These are phyloP conservation scores for Amphipyra tragopoginis DNA, from an alignment of 2,888 invertebrate genomes.

Conservation along the genomic window DNA sequence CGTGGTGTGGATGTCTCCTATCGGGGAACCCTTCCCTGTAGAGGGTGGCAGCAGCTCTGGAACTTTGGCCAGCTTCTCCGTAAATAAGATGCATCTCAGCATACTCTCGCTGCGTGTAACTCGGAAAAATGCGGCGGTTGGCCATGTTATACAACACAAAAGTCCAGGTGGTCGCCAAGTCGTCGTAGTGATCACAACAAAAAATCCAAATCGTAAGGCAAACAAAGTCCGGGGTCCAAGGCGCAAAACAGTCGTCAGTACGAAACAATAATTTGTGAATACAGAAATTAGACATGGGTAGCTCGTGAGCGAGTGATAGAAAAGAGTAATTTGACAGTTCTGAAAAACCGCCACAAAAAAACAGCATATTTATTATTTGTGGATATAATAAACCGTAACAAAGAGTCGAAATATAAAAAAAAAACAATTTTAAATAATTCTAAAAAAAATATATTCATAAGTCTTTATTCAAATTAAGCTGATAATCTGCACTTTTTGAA, in stretches of 20 bases:
- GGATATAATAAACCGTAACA: too few species aligned
- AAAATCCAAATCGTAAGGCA: constrained; percentile 1
- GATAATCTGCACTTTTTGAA: too few species aligned
- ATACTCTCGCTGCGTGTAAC: constrained; percentile 15
- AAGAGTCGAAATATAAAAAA: too few species aligned
- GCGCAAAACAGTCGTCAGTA: constrained; percentile 15
- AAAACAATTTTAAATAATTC: too few species aligned
- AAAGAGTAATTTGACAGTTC: too few species aligned
- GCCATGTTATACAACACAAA: constrained; percentile 4
- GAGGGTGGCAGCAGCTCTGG: constrained; percentile 11
- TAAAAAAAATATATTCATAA: too few species aligned
- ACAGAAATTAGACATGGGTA: constrained; percentile 1
- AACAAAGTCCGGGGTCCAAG: constrained; percentile 8
- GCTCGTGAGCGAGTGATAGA: too few species aligned
- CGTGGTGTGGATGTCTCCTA: constrained; percentile 19
- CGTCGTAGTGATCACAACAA: background rate
- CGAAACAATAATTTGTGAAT: constrained; percentile 8
- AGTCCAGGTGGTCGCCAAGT: background rate
- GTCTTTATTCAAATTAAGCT: too few species aligned
- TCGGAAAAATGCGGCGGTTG: constrained; percentile 1
- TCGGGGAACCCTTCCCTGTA: constrained; percentile 25
- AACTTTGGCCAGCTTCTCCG: constrained; percentile 15
- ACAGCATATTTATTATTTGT: too few species aligned
- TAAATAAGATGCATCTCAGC: constrained; percentile 13
- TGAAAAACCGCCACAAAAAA: too few species aligned